Evolutionary conservation across 2,888 invertebrate genomes (phyloP), one percentile per base, ranked within the genome.

Genomic region (Xiphydria camelus): DNA sequence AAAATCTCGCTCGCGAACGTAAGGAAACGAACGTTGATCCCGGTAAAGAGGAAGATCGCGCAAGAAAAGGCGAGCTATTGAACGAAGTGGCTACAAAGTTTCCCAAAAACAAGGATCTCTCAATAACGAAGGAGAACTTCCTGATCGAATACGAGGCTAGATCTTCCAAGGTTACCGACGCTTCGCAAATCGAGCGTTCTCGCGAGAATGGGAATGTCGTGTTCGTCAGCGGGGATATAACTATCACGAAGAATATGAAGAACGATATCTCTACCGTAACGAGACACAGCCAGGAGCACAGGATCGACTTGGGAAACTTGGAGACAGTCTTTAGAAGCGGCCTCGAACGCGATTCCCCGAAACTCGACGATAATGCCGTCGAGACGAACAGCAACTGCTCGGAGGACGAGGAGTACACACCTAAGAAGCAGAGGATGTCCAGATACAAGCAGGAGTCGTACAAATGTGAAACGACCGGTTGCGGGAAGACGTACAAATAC

Each of bases 401-500:
- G 1, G 74, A 75, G 9, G 73, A 75, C 22, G 74, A 75, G 37
- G 75, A 75, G 38, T 75, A 75, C 15, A 75, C 73, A 15, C 75
- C 75, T 31, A 75, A 75, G 47, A 75, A 75, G 22, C 75, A 75
- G 39, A 64, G 75, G 45, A 73, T 75, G 72, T 74, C 75, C 17
- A 64, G 75, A 48, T 68, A 65, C 45, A 73, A 75, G 49, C 72
- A 75, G 50, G 75, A 75, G 55, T 68, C 70, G 10, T 75, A 72
- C 50, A 72, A 70, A 45, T 76, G 76, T 53, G 66, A 69, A n/a
- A 47, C 71, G 5, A 66, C 56, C 26, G 75, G 73, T 47, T 76
- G 76, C 47, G 72, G 70, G 6, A 76, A 76, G 55, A 69, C 66
- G 52, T 76, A 75, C 54, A 76, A 74, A 59, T 75, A 74, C 64